A percentile compares a stretch with the other conserved stretches of the same genome.
Conservation (phyloP, 2,797 vertebrate species). For the Brachymystax lenok region DNA sequence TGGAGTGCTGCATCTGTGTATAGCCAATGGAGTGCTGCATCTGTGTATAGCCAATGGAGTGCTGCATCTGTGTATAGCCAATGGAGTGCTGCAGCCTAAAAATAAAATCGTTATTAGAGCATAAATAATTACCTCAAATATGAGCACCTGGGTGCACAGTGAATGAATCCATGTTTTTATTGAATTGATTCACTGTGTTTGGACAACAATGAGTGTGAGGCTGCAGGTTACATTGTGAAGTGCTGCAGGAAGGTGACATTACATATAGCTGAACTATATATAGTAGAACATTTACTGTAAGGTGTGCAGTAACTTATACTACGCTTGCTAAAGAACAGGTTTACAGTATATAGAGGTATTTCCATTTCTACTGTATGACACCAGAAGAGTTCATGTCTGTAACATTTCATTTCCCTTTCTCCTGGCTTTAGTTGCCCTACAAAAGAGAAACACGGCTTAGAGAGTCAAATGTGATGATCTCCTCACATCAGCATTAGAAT, state of each 20-base stretch:
- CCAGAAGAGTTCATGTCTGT: constrained; percentile 55
- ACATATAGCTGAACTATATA: no score
- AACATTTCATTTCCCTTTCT: constrained; percentile 39
- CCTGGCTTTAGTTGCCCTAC: constrained; percentile 65
- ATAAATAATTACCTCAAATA: constrained; percentile 42
- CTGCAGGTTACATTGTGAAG: no score
- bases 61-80: constrained; percentile 10
- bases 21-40: no score
- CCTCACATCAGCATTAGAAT: constrained; percentile 66
- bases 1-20: no score
- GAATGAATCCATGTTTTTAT: constrained; percentile 33
- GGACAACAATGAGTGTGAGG: constrained; percentile 3
- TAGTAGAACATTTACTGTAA: background rate
- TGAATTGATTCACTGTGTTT: constrained; percentile 29
- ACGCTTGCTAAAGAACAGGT: background rate
- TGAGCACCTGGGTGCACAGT: constrained; percentile 37
- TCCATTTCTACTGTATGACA: constrained; percentile 43
- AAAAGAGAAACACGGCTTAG: constrained; percentile 55
- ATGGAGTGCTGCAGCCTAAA: constrained; percentile 1
- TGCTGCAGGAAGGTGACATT: no score
- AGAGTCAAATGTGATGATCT: constrained; percentile 56
- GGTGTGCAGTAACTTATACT: background rate
- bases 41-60: no score
- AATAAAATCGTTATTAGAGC: constrained; percentile 34
- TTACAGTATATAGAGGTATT: constrained; percentile 6